Conservation (phyloP, 1,140 invertebrate species). For the Euwallacea fornicatus region DNA sequence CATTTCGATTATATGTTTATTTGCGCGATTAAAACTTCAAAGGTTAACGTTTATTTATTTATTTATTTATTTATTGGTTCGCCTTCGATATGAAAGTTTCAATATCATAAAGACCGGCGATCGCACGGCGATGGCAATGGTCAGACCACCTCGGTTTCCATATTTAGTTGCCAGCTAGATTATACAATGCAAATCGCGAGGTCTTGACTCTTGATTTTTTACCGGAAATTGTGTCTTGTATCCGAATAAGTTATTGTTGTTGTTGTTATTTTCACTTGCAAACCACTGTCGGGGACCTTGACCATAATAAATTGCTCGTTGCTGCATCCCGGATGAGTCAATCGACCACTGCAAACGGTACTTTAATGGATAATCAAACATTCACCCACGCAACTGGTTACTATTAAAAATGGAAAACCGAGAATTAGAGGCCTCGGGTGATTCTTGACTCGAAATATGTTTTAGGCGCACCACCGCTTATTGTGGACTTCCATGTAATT, state of each 20-base stretch:
- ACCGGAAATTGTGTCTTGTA: not conserved
- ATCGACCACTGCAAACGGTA: too few relatives aligned
- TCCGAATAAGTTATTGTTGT: not conserved
- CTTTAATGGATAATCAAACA: too few relatives aligned
- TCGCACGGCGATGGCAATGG: not conserved
- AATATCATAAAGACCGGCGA: not conserved
- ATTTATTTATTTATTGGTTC: not conserved
- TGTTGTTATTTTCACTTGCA: constrained; percentile 2
- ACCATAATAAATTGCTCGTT: not conserved
- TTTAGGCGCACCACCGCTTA: too few relatives aligned
- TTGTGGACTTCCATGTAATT: too few relatives aligned
- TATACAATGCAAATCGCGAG: not conserved
- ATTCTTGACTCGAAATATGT: too few relatives aligned
- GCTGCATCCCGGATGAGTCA: too few relatives aligned
- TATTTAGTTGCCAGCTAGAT: not conserved
- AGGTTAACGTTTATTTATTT: not conserved
- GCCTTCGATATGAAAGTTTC: too few relatives aligned
- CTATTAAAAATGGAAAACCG: too few relatives aligned
- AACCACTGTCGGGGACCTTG: not conserved
- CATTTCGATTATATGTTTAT: not conserved
- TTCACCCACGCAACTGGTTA: too few relatives aligned
- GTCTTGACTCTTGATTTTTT: not conserved
- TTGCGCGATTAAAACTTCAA: constrained; percentile 8
- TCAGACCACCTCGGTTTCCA: not conserved
- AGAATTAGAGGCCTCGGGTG: too few relatives aligned